Percentiles rank a stretch among this genome's conserved stretches.
These are phyloP conservation scores for Kryptolebias ocellatus DNA, from an alignment of 2,797 vertebrate genomes.

Conservation along the genomic window DNA sequence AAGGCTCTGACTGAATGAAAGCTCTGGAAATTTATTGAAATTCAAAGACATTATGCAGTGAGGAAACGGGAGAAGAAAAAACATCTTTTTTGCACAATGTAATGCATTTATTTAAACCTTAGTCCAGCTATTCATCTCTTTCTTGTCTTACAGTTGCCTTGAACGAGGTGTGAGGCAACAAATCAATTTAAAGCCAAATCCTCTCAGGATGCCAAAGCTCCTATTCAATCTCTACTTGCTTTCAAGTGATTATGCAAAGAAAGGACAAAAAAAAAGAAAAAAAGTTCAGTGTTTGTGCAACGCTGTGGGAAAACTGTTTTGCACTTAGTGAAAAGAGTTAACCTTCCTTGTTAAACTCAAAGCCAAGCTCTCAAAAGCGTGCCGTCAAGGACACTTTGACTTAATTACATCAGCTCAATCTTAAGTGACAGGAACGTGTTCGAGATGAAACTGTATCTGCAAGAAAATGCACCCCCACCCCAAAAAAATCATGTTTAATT, in stretches of 20 bases:
- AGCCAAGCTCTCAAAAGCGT: conserved; percentile 34
- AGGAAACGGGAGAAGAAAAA: too few relatives aligned
- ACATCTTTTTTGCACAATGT: too few relatives aligned
- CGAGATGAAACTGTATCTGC: conserved; percentile 19
- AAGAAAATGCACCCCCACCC: not conserved
- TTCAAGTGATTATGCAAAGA: conserved; percentile 17
- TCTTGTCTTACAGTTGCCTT: conserved; percentile 12
- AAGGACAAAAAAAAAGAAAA: not conserved
- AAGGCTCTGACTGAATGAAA: too few relatives aligned
- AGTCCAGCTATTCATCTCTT: conserved; percentile 2
- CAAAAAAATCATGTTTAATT: conserved; percentile 10
- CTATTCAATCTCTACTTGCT: conserved; percentile 24
- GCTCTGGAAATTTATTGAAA: too few relatives aligned
- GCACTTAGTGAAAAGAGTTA: conserved; percentile 38
- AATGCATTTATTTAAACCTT: too few relatives aligned
- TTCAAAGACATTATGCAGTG: too few relatives aligned
- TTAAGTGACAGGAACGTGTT: conserved; percentile 32
- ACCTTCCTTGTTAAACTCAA: conserved; percentile 32
- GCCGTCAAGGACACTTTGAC: conserved; percentile 23
- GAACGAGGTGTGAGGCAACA: conserved; percentile 39
- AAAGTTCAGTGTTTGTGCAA: conserved; percentile 19
- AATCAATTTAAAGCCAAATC: conserved; percentile 44
- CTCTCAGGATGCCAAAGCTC: conserved; percentile 37
- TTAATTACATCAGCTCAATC: conserved; percentile 23
- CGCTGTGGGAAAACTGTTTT: conserved; percentile 46